Evolutionary conservation across 1,140 invertebrate genomes (phyloP).

Genomic region (Capitella teleta): DNA sequence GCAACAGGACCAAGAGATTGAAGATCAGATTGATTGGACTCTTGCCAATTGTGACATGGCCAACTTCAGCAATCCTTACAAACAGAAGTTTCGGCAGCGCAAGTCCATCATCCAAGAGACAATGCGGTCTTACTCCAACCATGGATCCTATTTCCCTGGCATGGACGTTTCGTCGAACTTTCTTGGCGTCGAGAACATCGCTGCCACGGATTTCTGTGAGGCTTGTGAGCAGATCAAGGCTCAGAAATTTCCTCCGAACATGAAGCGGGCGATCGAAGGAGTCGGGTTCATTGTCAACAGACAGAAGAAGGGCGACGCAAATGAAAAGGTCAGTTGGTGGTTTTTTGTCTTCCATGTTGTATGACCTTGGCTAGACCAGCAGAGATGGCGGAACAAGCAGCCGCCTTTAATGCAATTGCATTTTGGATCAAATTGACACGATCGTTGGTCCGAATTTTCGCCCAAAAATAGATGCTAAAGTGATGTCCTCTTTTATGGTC

Average conservation of each 20-base stretch:
- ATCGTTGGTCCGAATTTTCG: no score
- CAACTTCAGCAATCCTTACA: constrained; percentile 11
- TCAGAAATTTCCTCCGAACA: not conserved
- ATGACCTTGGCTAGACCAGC: no score
- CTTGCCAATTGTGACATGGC: constrained; percentile 5
- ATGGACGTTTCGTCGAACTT: not conserved
- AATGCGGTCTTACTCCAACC: no score
- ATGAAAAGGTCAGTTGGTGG: constrained; percentile 46
- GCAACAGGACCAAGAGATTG: not conserved
- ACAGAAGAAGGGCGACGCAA: not conserved
- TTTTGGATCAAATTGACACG: no score
- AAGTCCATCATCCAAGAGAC: not conserved
- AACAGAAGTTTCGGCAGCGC: constrained; percentile 5
- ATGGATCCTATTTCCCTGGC: no score
- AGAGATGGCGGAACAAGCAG: no score
- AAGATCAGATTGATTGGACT: not conserved
- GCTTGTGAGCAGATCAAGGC: not conserved
- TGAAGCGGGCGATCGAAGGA: not conserved
- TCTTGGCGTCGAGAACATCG: not conserved
- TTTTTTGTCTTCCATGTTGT: no score
- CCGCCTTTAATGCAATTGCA: no score
- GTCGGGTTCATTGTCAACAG: not conserved
- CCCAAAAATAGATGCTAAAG: no score
- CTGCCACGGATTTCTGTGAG: not conserved
- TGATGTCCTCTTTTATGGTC: no score